These are phyloP conservation scores for Drosophila cognata DNA, from an alignment of 2,888 invertebrate species.

Conservation along the genomic window DNA sequence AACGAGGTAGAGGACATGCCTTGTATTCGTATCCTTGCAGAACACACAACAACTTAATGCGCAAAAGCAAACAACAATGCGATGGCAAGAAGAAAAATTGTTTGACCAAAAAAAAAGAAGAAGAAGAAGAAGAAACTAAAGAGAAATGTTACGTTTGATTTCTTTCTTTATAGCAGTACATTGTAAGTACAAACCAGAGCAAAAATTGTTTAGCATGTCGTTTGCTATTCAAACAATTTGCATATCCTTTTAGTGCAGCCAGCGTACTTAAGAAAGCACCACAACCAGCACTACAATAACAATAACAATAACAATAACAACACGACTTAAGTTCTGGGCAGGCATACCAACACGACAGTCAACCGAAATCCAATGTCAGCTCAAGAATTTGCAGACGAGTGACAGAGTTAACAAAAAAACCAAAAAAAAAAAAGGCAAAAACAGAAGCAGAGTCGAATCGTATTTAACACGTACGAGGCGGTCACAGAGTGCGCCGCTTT, in stretches of 20 bases:
- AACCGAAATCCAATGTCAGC: constrained; percentile 82
- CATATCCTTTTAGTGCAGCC: constrained; percentile 78
- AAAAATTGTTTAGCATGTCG: constrained; percentile 76
- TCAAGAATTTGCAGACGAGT: constrained; percentile 64
- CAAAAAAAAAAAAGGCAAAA: constrained; percentile 6
- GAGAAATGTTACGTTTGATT: constrained; percentile 59
- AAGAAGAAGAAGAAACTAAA: constrained; percentile 24
- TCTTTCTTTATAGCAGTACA: constrained; percentile 24
- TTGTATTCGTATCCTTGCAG: constrained; percentile 46
- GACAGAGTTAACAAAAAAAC: constrained; percentile 4
- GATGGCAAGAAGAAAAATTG: constrained; percentile 54
- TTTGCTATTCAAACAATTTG: constrained; percentile 79
- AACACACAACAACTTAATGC: constrained; percentile 70
- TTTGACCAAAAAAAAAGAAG: constrained; percentile 52
- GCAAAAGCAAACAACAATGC: constrained; percentile 63
- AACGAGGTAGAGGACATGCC: constrained; percentile 34
- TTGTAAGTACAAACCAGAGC: constrained; percentile 16
- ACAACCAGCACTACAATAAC: constrained; percentile 36
- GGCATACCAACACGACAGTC: constrained; percentile 70
- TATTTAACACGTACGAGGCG: constrained; percentile 76
- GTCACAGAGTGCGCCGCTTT: constrained; percentile 43
- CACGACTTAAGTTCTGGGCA: constrained; percentile 34
- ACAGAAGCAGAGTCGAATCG: constrained; percentile 52
- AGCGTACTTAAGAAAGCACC: constrained; percentile 72
- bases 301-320: constrained; percentile 34